phyloP scores from a whole-genome alignment of 2,888 invertebrate genomes.

The Drosophila borborema region DNA sequence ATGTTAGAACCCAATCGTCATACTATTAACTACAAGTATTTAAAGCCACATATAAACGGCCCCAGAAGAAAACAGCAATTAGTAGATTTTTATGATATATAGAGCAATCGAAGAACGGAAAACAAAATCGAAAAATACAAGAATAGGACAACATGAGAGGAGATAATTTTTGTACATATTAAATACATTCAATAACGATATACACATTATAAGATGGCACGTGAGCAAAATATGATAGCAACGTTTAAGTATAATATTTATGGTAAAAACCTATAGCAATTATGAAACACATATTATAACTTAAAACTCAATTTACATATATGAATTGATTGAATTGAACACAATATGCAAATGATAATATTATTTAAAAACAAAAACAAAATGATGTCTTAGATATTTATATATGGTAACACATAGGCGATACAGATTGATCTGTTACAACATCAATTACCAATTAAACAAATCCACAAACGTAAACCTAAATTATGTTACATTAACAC shows the following conservation, averaged over 20 bases:
- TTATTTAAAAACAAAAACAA: constrained; percentile 49
- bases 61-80: constrained; percentile 19
- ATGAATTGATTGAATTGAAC: constrained; percentile 58
- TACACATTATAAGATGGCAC: constrained; percentile 36
- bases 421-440: constrained; percentile 65
- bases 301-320: constrained; percentile 45
- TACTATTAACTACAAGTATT: constrained; percentile 14
- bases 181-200: constrained; percentile 30
- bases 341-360: constrained; percentile 54
- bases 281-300: constrained; percentile 75
- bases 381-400: constrained; percentile 56
- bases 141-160: constrained; percentile 39
- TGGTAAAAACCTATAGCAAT: constrained; percentile 77
- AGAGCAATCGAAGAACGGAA: constrained; percentile 6
- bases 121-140: constrained; percentile 32
- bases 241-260: constrained; percentile 69
- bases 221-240: constrained; percentile 24
- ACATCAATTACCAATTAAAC: constrained; percentile 64
- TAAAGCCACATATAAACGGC: constrained; percentile 15
- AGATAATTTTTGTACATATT: constrained; percentile 52
- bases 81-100: constrained; percentile 39
- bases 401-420: constrained; percentile 18
- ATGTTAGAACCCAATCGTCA: constrained; percentile 7
- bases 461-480: constrained; percentile 45
- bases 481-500: constrained; percentile 66